phyloP scores from a whole-genome alignment of 2,113 vertebrate species.

The Gobiocypris rarus region DNA sequence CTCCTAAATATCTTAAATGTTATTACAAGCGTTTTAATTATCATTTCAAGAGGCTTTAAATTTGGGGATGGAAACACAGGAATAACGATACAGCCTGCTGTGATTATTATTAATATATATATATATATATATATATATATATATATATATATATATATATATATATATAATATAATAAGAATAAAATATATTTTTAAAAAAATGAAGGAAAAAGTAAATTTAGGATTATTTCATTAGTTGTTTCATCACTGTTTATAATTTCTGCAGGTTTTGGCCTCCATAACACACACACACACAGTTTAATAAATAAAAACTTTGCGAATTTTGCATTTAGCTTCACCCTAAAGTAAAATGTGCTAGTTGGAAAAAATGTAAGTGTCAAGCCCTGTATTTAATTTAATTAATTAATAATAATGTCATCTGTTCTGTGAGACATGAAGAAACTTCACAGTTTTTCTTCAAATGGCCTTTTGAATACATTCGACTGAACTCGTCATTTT shows the following conservation, averaged over 20 bases:
- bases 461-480: neutral
- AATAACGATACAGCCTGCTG: neutral
- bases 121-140: no score
- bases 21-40: neutral
- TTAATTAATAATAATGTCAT: neutral
- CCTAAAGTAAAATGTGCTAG: neutral
- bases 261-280: no score
- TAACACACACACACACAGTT: neutral
- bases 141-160: no score
- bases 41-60: neutral
- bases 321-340: neutral
- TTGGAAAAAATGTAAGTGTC: neutral
- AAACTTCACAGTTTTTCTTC: neutral
- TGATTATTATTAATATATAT: no score
- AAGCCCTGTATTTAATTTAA: neutral
- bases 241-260: no score
- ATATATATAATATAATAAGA: no score
- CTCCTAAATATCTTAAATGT: neutral
- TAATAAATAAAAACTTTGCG: no score
- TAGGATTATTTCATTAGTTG: no score
- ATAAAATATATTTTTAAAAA: no score
- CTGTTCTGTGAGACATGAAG: neutral
- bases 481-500: neutral
- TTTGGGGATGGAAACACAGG: neutral
- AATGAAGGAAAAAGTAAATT: no score